Evolutionary conservation across 2,888 invertebrate species (phyloP).

Genomic region (Pterobdella sp.): DNA sequence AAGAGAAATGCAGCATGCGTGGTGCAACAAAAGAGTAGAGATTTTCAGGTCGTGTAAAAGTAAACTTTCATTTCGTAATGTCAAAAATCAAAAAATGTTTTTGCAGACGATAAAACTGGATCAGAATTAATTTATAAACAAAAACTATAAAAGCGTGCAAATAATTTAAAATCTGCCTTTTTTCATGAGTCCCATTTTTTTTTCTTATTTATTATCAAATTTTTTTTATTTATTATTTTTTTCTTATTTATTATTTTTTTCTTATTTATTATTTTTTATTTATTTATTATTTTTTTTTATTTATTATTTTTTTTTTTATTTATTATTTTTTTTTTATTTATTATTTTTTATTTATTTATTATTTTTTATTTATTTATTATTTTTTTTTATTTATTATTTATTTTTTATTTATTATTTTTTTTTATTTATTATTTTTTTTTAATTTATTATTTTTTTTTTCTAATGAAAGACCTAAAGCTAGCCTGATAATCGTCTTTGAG

Average conservation of each 20-base stretch:
- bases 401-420: not conserved
- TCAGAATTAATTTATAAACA: too few species aligned
- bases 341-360: not conserved
- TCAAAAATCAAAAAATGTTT: too few species aligned
- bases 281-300: conserved; percentile 1
- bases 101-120: too few species aligned
- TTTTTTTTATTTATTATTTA: not conserved
- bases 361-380: not conserved
- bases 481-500: not conserved
- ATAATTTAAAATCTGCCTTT: not conserved
- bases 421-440: not conserved
- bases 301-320: not conserved
- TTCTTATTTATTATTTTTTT: not conserved
- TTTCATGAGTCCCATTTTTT: not conserved
- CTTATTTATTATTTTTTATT: not conserved
- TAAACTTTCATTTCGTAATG: too few species aligned
- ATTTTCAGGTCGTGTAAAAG: too few species aligned
- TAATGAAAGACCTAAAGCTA: not conserved
- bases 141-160: too few species aligned
- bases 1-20: too few species aligned
- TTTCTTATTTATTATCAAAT: not conserved
- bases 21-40: too few species aligned
- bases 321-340: not conserved
- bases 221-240: not conserved
- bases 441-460: not conserved